Conservation (phyloP, 2,888 invertebrate genomes). For the Microctonus brassicae region DNA sequence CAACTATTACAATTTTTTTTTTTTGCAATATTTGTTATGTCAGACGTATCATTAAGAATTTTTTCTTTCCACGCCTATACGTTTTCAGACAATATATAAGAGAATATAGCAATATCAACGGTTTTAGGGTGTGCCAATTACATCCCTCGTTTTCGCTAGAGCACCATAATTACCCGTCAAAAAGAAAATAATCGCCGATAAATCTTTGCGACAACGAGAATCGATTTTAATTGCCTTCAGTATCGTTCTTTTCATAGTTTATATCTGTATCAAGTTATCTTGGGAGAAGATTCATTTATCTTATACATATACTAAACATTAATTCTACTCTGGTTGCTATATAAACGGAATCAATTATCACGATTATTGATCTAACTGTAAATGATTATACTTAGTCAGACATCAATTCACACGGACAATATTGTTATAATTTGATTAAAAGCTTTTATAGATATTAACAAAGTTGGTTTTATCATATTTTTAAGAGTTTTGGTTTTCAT, state of each 20-base stretch:
- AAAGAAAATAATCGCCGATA: conserved; percentile 51
- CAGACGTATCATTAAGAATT: conserved; percentile 42
- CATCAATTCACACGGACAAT: background rate
- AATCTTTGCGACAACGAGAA: conserved; percentile 39
- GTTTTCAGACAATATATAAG: background rate
- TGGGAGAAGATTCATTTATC: background rate
- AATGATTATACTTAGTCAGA: background rate
- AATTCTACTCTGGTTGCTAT: background rate
- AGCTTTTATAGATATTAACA: too few relatives aligned
- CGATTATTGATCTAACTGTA: background rate
- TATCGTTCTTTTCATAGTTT: background rate
- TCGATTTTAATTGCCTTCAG: background rate
- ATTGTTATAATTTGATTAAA: too few relatives aligned
- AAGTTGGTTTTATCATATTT: too few relatives aligned
- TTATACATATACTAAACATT: background rate
- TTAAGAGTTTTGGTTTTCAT: too few relatives aligned
- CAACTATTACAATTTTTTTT: background rate
- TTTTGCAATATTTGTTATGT: conserved; percentile 41
- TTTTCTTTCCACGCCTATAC: conserved; percentile 22
- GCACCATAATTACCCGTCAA: conserved; percentile 48
- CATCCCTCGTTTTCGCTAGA: conserved; percentile 27
- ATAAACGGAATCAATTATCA: background rate
- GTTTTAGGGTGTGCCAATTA: conserved; percentile 39
- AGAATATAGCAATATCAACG: background rate
- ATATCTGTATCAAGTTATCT: background rate